A percentile compares a stretch with the other conserved stretches of the same genome.
Conservation (phyloP, 2,888 invertebrate genomes). For the Conomelus anceps region DNA sequence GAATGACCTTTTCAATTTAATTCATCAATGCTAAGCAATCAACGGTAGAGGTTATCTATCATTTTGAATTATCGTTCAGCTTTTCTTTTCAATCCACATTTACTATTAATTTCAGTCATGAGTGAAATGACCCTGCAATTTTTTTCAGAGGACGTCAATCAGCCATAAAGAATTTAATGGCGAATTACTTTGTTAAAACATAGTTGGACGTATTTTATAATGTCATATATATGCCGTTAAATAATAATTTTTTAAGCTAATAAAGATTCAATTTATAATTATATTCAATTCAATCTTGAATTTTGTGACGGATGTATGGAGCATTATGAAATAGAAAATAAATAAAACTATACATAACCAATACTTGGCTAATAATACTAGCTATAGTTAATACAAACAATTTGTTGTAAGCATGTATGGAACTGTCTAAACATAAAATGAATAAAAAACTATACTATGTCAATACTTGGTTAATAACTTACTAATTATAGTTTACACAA, state of each 20-base stretch:
- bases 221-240: neutral
- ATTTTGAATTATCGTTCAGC: neutral
- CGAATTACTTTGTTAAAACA: neutral
- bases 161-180: neutral
- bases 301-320: too few relatives aligned
- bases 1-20: neutral
- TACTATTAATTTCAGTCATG: neutral
- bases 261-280: too few relatives aligned
- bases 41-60: neutral
- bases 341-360: too few relatives aligned
- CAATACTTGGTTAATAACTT: too few relatives aligned
- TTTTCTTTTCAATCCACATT: neutral
- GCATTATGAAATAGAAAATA: too few relatives aligned
- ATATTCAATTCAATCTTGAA: neutral
- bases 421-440: too few relatives aligned
- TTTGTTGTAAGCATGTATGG: too few relatives aligned
- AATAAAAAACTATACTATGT: too few relatives aligned
- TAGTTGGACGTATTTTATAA: neutral
- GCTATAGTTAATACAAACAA: too few relatives aligned
- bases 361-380: too few relatives aligned
- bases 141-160: neutral
- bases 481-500: too few relatives aligned
- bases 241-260: neutral
- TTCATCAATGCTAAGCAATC: neutral
- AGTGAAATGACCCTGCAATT: neutral